These are phyloP conservation scores for Anthrax anthrax DNA, from an alignment of 2,888 invertebrate genomes.

Conservation along the genomic window DNA sequence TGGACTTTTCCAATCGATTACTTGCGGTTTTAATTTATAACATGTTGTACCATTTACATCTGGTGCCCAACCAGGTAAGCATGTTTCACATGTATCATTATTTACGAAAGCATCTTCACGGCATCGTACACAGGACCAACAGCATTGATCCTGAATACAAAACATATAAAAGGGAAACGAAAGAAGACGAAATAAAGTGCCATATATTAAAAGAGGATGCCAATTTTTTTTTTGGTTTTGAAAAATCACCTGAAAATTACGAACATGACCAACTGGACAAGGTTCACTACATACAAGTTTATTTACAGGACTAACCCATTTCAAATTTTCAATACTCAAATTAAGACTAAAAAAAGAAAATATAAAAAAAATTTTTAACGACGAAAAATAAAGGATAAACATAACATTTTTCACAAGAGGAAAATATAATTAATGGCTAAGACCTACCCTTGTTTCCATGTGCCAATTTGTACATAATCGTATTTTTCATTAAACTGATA, in stretches of 20 bases:
- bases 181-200: background rate
- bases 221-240: too few relatives aligned
- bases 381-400: background rate
- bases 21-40: slow-evolving; percentile 40
- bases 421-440: background rate
- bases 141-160: slow-evolving; percentile 41
- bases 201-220: too few relatives aligned
- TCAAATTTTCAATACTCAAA: slow-evolving; percentile 34
- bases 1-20: slow-evolving; percentile 46
- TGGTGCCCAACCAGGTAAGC: slow-evolving; percentile 41
- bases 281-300: slow-evolving; percentile 47
- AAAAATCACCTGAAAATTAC: background rate
- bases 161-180: background rate
- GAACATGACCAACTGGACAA: slow-evolving; percentile 43
- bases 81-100: slow-evolving; percentile 45
- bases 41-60: slow-evolving; percentile 38
- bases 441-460: slow-evolving; percentile 42
- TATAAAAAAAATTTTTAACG: background rate
- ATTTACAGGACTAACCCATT: slow-evolving; percentile 36
- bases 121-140: slow-evolving; percentile 56
- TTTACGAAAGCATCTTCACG: slow-evolving; percentile 44
- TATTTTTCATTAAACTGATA: slow-evolving; percentile 43
- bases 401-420: background rate
- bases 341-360: slow-evolving; percentile 26
- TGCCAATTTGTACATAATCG: slow-evolving; percentile 43